Percentiles rank a stretch among this genome's conserved stretches.
Evolutionary conservation across 2,797 vertebrate species (phyloP).

Genomic region (Sparidentex hasta): DNA sequence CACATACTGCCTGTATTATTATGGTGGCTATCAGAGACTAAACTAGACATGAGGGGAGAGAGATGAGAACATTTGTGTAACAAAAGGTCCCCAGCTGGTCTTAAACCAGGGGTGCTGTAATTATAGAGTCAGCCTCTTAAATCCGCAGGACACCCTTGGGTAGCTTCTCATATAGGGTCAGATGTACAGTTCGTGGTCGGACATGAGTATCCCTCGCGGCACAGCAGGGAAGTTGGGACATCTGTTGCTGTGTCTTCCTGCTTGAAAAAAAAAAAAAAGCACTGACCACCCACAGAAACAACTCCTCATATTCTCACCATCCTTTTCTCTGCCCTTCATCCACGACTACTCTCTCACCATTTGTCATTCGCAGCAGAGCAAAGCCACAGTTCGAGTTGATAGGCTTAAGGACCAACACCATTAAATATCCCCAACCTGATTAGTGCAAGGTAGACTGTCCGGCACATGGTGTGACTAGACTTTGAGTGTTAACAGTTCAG

Average conservation of each 20-base stretch:
- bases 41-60: not conserved
- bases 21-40: not conserved
- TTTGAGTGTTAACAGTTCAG: constrained; percentile 39
- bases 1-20: not conserved
- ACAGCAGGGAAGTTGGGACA: constrained; percentile 65
- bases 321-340: constrained; percentile 47
- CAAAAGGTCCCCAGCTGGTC: constrained; percentile 10
- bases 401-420: constrained; percentile 76
- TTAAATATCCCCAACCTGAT: constrained; percentile 76
- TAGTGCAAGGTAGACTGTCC: constrained; percentile 65
- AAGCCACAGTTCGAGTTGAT: constrained; percentile 74
- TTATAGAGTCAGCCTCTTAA: not conserved
- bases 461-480: constrained; percentile 43
- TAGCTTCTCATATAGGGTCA: constrained; percentile 23
- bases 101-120: constrained; percentile 8
- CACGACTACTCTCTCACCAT: constrained; percentile 39
- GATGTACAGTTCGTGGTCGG: constrained; percentile 20
- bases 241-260: constrained; percentile 68
- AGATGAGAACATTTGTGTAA: not conserved
- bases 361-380: constrained; percentile 55
- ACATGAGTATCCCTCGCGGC: constrained; percentile 52
- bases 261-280: constrained; percentile 37
- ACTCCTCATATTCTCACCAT: constrained; percentile 42
- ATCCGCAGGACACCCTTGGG: not conserved
- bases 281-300: constrained; percentile 58